A percentile compares a stretch with the other conserved stretches of the same genome.
Conservation (phyloP, 2,888 invertebrate species). For the Drosophila testacea region DNA sequence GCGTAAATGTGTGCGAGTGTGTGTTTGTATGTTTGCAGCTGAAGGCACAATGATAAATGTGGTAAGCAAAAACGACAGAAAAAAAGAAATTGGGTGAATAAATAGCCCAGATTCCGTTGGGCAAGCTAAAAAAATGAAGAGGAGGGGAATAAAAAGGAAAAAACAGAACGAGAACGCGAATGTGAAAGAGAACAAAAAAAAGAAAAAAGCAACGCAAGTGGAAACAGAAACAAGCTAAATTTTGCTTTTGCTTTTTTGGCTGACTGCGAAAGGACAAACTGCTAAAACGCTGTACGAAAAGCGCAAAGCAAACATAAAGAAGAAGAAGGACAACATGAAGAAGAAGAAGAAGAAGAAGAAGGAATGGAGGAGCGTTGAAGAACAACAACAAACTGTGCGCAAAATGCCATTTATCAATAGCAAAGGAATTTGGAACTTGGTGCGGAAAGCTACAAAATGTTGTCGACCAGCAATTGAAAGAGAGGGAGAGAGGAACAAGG, state of each 20-base stretch:
- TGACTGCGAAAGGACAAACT: slow-evolving; percentile 68
- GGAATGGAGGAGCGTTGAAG: slow-evolving; percentile 37
- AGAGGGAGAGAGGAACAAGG: background rate
- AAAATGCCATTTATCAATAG: slow-evolving; percentile 75
- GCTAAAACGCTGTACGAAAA: slow-evolving; percentile 56
- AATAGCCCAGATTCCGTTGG: slow-evolving; percentile 82
- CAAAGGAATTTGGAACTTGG: slow-evolving; percentile 66
- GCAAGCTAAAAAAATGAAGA: slow-evolving; percentile 53
- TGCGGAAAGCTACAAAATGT: slow-evolving; percentile 64
- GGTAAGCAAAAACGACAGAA: slow-evolving; percentile 59
- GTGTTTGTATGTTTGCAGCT: slow-evolving; percentile 60
- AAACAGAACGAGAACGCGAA: slow-evolving; percentile 31
- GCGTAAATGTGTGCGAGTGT: slow-evolving; percentile 26
- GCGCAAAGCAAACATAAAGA: slow-evolving; percentile 56
- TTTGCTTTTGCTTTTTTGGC: slow-evolving; percentile 51
- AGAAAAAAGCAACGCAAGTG: slow-evolving; percentile 53
- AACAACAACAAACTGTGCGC: slow-evolving; percentile 62
- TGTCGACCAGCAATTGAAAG: slow-evolving; percentile 26
- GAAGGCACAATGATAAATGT: slow-evolving; percentile 81
- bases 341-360: slow-evolving; percentile 26
- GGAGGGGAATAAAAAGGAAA: slow-evolving; percentile 31
- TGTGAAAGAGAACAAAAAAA: slow-evolving; percentile 13
- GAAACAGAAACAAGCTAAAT: slow-evolving; percentile 63
- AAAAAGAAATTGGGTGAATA: slow-evolving; percentile 83
- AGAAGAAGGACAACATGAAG: slow-evolving; percentile 22